Evolutionary conservation across 1,140 invertebrate genomes (phyloP), one percentile per base, ranked within the genome.

Genomic region (Cherax destructor): DNA sequence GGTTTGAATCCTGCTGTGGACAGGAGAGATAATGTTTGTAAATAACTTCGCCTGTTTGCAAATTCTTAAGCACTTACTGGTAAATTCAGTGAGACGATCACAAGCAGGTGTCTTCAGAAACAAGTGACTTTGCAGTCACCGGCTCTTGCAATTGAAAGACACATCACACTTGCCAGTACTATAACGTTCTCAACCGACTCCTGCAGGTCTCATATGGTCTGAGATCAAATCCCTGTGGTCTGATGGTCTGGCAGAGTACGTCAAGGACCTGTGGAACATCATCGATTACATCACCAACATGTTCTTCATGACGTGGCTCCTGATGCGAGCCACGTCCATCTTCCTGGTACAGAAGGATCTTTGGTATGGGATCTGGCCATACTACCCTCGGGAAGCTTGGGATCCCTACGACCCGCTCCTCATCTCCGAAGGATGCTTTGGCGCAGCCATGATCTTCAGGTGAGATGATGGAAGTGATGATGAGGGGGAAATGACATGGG

Each of bases 221-320:
- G 98, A 99, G 95, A 97, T 98, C 59, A 96, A 97, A 93, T 95
- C 98, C 49, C 95, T 99, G n/a, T 99, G 98, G 97, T 95, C 96
- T 0, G 97, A 97, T 90, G 98, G 98, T 0, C 94, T 99, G 21
- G 94, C 97, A 65, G 97, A 98, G 79, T 99, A 99, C 94, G 95
- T 98, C 50, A 96, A 96, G 78, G 98, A 99, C 95, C 96, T 99
- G 88, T 99, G 98, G 98, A 99, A 99, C 94, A 98, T 99, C 93
- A 97, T 99, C 4, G 99, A 99, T 94, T 99, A 99, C 94, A 97
- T 99, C 92, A 99, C 98, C 30, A 99, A 99, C 94, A 96, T 96
- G 89, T 97, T 99, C 93, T 99, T 99, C 94, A 97, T 99, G 41
- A 96, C 97, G 41, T 99, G 98, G 97, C 96, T 99, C 83, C 96